phyloP scores from a whole-genome alignment of 2,113 vertebrate species.

The Aphelocoma coerulescens region DNA sequence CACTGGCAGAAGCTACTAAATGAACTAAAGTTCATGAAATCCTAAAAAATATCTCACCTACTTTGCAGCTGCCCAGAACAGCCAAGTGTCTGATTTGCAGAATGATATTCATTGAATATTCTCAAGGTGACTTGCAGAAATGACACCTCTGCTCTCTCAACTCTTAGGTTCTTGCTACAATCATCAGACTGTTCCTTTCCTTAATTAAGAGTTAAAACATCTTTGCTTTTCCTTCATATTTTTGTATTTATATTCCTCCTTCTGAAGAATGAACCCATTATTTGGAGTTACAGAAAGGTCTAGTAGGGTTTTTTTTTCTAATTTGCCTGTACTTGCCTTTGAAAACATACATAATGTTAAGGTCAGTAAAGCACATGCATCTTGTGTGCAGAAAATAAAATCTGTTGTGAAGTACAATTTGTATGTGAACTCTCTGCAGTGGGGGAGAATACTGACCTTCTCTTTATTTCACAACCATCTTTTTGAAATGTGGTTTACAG shows the following conservation, averaged over 20 bases:
- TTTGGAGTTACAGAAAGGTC: background rate
- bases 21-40: background rate
- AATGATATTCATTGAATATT: background rate
- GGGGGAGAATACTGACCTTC: background rate
- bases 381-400: conserved; percentile 46
- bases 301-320: background rate
- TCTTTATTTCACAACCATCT: background rate
- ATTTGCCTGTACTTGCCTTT: conserved; percentile 12
- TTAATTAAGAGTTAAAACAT: background rate
- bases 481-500: background rate
- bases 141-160: background rate
- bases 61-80: background rate
- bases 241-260: background rate
- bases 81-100: background rate
- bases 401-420: background rate
- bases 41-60: background rate
- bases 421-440: background rate
- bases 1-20: background rate
- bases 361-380: background rate
- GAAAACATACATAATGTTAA: background rate
- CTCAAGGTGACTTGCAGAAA: background rate
- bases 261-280: background rate
- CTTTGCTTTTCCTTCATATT: background rate
- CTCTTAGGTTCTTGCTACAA: background rate
- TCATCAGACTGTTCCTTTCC: background rate